Evolutionary conservation across 1,140 invertebrate species (phyloP), one percentile per base, ranked within the genome.

Genomic region (Scylla paramamosain): DNA sequence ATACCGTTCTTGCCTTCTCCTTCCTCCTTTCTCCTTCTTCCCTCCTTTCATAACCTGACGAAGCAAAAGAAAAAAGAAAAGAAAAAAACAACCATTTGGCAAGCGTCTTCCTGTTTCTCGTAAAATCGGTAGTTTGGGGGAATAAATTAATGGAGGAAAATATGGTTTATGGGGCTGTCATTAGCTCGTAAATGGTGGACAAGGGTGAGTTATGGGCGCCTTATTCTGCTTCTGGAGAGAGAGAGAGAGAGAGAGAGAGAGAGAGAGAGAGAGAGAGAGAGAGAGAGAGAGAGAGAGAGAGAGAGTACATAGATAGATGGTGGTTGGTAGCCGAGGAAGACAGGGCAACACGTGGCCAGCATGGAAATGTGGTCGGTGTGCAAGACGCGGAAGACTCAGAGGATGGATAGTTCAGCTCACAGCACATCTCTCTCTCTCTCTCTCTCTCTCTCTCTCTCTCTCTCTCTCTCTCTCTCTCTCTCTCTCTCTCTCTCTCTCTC

Each of bases 61-160:
- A 77, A n/a, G 67, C 67, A 77, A 77, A 77, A 39, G 6, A 39
- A 39, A 39, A 39, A 2, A 39, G n/a, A 39, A 39, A 2, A 39
- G 6, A 39, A 2, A 39, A 77, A 77, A 77, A n/a, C 2, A n/a
- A 77, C 67, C 67, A 77, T 77, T 77, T 77, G 67, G 67, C 67
- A 77, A 77, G 20, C 67, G 67, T 77, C 67, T 77, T 77, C 67
- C 67, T 77, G 67, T 77, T 77, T 77, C 67, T 77, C 67, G 67
- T 77, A 77, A 77, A 77, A 77, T 77, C 67, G 67, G 67, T 77
- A 77, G 67, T 77, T 77, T 77, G 16, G 67, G 67, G 67, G 67
- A 77, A 77, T 77, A 77, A 77, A 77, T 77, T 77, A 77, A 77
- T 77, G 67, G 67, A 77, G 67, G 67, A 77, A 77, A 77, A 77